Evolutionary conservation across 1,140 invertebrate species (phyloP).

Genomic region (Drosophila kikkawai): DNA sequence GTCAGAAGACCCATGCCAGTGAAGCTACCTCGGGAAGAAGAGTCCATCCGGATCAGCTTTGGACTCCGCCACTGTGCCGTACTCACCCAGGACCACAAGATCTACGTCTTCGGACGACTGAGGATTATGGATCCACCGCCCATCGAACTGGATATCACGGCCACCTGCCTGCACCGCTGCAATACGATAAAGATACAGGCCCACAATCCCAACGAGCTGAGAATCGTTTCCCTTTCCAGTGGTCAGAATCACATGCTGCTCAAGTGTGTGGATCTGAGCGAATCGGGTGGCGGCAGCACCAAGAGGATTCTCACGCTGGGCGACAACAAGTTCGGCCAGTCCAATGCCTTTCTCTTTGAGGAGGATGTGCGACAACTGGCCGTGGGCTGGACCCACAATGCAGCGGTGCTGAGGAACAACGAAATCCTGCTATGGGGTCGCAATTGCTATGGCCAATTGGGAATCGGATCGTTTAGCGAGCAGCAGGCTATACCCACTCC

Average conservation of each 20-base stretch:
- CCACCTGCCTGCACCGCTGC: slow-evolving; percentile 70
- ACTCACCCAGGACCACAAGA: slow-evolving; percentile 87
- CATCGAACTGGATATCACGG: slow-evolving; percentile 71
- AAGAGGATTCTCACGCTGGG: slow-evolving; percentile 88
- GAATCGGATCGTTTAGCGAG: slow-evolving; percentile 68
- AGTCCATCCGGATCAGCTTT: slow-evolving; percentile 84
- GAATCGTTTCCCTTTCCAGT: slow-evolving; percentile 85
- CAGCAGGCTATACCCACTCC: slow-evolving; percentile 63
- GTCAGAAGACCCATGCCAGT: slow-evolving; percentile 85
- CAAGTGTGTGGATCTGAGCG: slow-evolving; percentile 81
- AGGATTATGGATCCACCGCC: slow-evolving; percentile 72
- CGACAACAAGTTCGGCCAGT: slow-evolving; percentile 91
- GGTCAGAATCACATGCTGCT: slow-evolving; percentile 91
- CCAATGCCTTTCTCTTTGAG: slow-evolving; percentile 73
- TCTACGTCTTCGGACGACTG: slow-evolving; percentile 76
- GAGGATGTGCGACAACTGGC: slow-evolving; percentile 86
- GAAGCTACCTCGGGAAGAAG: slow-evolving; percentile 70
- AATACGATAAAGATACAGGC: slow-evolving; percentile 70
- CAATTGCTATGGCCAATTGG: slow-evolving; percentile 92
- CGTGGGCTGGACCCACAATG: slow-evolving; percentile 91
- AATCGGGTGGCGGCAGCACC: slow-evolving; percentile 35
- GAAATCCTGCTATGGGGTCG: slow-evolving; percentile 90
- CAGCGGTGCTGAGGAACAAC: slow-evolving; percentile 87
- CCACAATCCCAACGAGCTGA: slow-evolving; percentile 64
- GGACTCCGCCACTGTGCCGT: slow-evolving; percentile 90